A percentile compares a stretch with the other conserved stretches of the same genome.
Conservation (phyloP, 2,113 vertebrate species). For the Otus sunia region DNA sequence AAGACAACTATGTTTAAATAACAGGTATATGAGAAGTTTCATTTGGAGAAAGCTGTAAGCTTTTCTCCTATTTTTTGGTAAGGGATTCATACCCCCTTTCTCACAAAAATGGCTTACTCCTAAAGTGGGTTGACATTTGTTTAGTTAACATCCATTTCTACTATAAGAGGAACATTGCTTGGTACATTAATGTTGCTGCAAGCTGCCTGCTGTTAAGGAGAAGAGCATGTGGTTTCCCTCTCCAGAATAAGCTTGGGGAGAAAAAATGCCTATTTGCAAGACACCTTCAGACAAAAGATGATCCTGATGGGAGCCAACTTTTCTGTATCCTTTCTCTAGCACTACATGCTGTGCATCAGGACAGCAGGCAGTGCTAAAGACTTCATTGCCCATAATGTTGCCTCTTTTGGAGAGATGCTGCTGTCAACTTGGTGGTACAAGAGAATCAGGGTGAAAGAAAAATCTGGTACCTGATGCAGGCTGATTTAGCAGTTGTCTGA, state of each 20-base stretch:
- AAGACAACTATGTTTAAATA: neutral
- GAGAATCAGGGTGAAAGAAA: neutral
- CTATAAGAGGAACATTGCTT: neutral
- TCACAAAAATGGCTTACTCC: neutral
- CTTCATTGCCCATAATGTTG: neutral
- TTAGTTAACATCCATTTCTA: neutral
- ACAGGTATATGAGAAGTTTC: neutral
- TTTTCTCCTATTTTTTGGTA: neutral
- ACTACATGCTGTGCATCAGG: neutral
- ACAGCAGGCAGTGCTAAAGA: neutral
- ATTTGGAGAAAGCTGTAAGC: rapidly evolving
- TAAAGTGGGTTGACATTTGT: neutral
- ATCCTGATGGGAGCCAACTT: neutral
- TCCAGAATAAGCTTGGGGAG: neutral
- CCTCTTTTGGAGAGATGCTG: neutral
- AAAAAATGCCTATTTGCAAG: neutral
- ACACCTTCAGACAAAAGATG: neutral
- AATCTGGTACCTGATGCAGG: neutral
- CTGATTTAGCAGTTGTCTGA: neutral
- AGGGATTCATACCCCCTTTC: neutral
- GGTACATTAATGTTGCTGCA: neutral
- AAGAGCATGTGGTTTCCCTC: neutral
- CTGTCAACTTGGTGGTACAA: neutral
- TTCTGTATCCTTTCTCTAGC: neutral
- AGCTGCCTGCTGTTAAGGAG: neutral